A percentile compares a stretch with the other conserved stretches of the same genome.
Conservation (phyloP, 2,113 vertebrate genomes). For the Chamaetylas fuelleborni region DNA sequence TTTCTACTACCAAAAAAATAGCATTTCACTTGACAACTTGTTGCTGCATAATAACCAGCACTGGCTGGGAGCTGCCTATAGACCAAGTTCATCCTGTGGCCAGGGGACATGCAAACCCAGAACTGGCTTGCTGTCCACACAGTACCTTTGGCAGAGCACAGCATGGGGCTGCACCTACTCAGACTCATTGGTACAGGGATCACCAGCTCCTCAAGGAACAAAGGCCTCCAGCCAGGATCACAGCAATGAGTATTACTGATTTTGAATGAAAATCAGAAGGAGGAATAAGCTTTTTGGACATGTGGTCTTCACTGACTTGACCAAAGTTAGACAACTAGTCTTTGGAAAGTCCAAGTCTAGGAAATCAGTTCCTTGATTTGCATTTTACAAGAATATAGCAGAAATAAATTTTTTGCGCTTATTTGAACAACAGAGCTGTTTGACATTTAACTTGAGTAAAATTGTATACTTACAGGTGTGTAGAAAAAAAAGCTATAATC, state of each 20-base stretch:
- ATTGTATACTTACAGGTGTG: rapidly evolving
- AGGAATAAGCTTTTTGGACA: not conserved
- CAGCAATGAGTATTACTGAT: not conserved
- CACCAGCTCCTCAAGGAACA: not conserved
- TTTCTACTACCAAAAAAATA: not conserved
- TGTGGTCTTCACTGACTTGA: not conserved
- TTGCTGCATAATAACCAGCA: rapidly evolving
- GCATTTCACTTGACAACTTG: not conserved
- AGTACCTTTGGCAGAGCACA: rapidly evolving
- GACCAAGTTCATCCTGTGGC: not conserved
- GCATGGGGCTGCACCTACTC: rapidly evolving
- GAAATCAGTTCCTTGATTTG: not conserved
- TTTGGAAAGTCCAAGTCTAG: not conserved
- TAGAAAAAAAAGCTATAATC: not conserved
- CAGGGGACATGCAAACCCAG: not conserved
- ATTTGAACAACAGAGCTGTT: not conserved
- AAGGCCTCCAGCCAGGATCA: not conserved
- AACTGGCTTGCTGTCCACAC: rapidly evolving
- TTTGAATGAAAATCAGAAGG: not conserved
- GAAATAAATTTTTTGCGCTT: not conserved
- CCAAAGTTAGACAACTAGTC: not conserved
- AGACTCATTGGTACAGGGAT: rapidly evolving
- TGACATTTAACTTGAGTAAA: not conserved
- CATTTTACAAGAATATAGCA: not conserved
- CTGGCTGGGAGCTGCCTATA: not conserved